Percentiles rank a stretch among this genome's conserved stretches.
These are phyloP conservation scores for Saccostrea echinata DNA, from an alignment of 1,140 invertebrate species.

Conservation along the genomic window DNA sequence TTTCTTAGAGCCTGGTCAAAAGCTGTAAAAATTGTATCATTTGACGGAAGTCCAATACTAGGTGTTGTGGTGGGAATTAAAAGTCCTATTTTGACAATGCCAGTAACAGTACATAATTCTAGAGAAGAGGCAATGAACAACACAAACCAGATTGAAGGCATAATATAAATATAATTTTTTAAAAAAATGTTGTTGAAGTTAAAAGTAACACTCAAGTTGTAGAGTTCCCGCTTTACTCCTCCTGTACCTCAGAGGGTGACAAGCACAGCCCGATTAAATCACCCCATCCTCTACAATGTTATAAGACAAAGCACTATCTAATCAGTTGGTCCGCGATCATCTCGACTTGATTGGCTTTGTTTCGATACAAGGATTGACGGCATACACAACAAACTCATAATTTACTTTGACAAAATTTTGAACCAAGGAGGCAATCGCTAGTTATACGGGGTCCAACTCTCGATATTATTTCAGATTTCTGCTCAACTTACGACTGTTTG, in stretches of 20 bases:
- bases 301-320: slow-evolving; percentile 44
- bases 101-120: background rate
- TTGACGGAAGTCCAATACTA: slow-evolving; percentile 41
- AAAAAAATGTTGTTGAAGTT: background rate
- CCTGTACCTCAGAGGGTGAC: slow-evolving; percentile 2
- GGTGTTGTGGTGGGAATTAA: slow-evolving; percentile 28
- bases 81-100: slow-evolving; percentile 22
- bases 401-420: slow-evolving; percentile 37
- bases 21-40: slow-evolving; percentile 42
- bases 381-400: slow-evolving; percentile 39
- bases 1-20: slow-evolving; percentile 44
- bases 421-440: background rate
- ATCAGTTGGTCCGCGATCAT: slow-evolving; percentile 43
- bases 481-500: background rate
- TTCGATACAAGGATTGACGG: background rate
- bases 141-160: background rate
- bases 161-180: background rate
- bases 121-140: background rate
- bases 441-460: background rate
- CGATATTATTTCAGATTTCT: slow-evolving; percentile 33
- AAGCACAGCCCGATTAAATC: background rate
- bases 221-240: background rate
- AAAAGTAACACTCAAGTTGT: background rate
- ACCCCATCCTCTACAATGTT: background rate
- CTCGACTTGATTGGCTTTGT: background rate